Base-by-base conservation (phyloP, 2,797 vertebrate genomes). In the Syngnathus rostellatus region DNA sequence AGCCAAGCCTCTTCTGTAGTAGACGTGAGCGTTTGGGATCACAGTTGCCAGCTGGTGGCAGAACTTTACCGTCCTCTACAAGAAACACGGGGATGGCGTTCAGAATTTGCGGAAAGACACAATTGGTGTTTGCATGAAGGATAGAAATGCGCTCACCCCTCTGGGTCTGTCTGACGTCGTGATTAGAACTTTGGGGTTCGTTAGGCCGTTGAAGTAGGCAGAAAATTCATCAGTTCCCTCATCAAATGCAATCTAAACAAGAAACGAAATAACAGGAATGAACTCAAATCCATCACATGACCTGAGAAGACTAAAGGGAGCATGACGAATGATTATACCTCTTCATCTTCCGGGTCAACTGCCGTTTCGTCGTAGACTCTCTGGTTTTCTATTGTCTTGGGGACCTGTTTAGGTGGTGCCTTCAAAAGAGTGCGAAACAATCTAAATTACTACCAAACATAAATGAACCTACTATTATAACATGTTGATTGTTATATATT, bases 361-460 rank as follows among this genome's bases (percentile, higher is more conserved):
- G 87, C 93, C 1, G 96, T 99, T 87, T 99, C 97, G 19, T 99
- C 96, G 59, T 91, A 93, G 1, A 95, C 86, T 72, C 96, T 90
- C 80, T 99, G 97, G 81, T 99, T 99, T 81, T 99, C 97, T 83
- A 99, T 98, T 0, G 96, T 99, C 85, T 99, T 99, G 12, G 97
- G 97, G 73, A 96, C 43, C 16, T 94, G 83, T 84, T 98, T 99
- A 65, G 97, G 95, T 31, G 96, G 97, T 8, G 97, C 97, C 97
- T 99, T 43, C 3, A 55, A 5, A 6, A 46, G 12, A 11, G 8
- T 50, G 31, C 2, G 40, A 64, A 60, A n/a, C 0, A 19, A 51
- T 38, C 2, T 1, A 5, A 38, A 46, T 14, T 1, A 54, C 6
- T 5, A n/a, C 5, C 17, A 70, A 59, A 10, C 6, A 2, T 12